A percentile compares a stretch with the other conserved stretches of the same genome.
Evolutionary conservation across 2,113 vertebrate species (phyloP).

Genomic region (Syngnathoides biaculeatus): DNA sequence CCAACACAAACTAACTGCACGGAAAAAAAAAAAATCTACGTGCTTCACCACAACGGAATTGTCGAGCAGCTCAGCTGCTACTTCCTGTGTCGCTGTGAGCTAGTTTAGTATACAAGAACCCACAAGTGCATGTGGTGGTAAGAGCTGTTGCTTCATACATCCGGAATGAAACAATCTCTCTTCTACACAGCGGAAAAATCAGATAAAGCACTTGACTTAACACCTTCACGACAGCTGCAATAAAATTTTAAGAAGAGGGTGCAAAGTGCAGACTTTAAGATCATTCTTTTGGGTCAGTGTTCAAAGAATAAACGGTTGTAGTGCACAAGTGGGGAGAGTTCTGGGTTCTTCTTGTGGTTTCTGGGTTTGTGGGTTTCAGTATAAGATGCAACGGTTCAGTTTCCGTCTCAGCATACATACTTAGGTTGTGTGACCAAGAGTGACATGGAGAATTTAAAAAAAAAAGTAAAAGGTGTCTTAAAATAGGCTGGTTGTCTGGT

Average conservation of each 20-base stretch:
- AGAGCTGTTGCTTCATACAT: conserved; percentile 57
- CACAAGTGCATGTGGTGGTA: conserved; percentile 60
- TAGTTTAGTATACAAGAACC: conserved; percentile 51
- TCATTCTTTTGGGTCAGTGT: conserved; percentile 27
- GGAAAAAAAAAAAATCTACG: conserved; percentile 63
- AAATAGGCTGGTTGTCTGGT: conserved; percentile 15
- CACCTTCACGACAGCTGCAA: conserved; percentile 26
- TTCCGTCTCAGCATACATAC: conserved; percentile 67
- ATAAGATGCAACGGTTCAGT: conserved; percentile 69
- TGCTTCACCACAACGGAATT: conserved; percentile 54
- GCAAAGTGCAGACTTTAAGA: conserved; percentile 21
- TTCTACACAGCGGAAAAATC: conserved; percentile 29
- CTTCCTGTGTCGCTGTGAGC: conserved; percentile 64
- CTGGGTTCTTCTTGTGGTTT: conserved; percentile 68
- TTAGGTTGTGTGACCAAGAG: conserved; percentile 67
- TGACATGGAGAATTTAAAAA: conserved; percentile 15
- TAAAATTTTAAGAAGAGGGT: conserved; percentile 8
- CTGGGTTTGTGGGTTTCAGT: conserved; percentile 72
- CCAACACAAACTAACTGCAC: conserved; percentile 39
- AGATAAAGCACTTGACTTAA: conserved; percentile 32
- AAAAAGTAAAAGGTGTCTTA: not conserved
- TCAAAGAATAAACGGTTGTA: conserved; percentile 38
- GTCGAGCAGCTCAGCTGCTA: conserved; percentile 54
- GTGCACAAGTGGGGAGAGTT: conserved; percentile 26
- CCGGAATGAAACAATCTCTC: conserved; percentile 45